A percentile compares a stretch with the other conserved stretches of the same genome.
phyloP scores from a whole-genome alignment of 2,797 vertebrate genomes.

The Scleropages formosus region DNA sequence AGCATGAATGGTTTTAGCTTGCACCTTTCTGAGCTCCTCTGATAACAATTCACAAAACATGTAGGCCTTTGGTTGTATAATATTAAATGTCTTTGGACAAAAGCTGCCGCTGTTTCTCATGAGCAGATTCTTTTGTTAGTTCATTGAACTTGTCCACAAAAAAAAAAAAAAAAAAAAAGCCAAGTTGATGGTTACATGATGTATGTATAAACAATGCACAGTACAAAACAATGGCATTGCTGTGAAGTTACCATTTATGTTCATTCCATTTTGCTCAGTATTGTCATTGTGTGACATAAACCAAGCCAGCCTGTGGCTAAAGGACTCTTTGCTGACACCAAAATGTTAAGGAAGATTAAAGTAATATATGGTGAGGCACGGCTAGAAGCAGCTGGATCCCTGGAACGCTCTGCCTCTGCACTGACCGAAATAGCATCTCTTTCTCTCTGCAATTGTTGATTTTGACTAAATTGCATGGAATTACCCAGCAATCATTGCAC shows the following conservation, averaged over 20 bases:
- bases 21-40: not conserved
- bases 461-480: slow-evolving; percentile 38
- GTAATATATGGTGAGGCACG: not conserved
- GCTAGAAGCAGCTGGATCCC: not conserved
- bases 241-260: not conserved
- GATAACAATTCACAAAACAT: slow-evolving; percentile 1
- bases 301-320: slow-evolving; percentile 6
- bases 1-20: slow-evolving; percentile 11
- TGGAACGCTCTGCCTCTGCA: slow-evolving; percentile 9
- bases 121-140: slow-evolving; percentile 23
- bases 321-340: slow-evolving; percentile 1
- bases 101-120: not conserved
- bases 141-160: not conserved
- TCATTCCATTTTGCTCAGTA: slow-evolving; percentile 6
- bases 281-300: not conserved
- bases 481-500: slow-evolving; percentile 33
- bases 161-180: not conserved
- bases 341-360: slow-evolving; percentile 20
- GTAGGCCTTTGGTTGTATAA: not conserved
- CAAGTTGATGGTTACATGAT: not conserved
- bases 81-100: not conserved
- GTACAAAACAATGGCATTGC: not conserved
- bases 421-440: slow-evolving; percentile 28
- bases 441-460: slow-evolving; percentile 28
- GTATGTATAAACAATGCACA: not conserved